Base-by-base conservation (phyloP, 2,113 vertebrate species). In the Limnothrissa miodon region DNA sequence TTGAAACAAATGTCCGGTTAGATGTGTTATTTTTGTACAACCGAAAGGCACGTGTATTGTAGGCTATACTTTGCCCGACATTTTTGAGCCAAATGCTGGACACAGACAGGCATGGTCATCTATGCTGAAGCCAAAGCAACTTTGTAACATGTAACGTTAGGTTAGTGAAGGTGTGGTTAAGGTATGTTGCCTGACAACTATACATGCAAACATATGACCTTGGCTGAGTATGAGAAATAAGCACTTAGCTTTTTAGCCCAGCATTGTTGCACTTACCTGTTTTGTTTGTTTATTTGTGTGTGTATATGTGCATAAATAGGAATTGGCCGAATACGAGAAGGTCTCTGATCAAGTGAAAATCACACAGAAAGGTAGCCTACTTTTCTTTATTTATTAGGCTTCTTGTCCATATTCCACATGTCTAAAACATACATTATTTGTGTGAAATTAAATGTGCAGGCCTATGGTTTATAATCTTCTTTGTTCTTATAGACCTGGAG, bases 291-390 rank as follows among this genome's bases (percentile, higher is more conserved):
- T 42, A 6, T 42, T 42, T 42, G 42, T 42, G 2, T 42, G 42
- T 42, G 42, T 42, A 6, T 84, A 4, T 81, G 36, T 81, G n/a
- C 84, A 59, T 29, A 78, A 33, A 1, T 86, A 94, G 94, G 93
- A 94, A 79, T 21, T 95, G 87, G 88, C 93, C 78, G 90, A 91
- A 78, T 84, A 90, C 85, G 91, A 94, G 83, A 93, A 94, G 83
- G 1, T 92, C 1, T 0, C 85, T 39, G 89, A 94, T 8, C 82
- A 91, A 0, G 84, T 94, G 78, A 94, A 88, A 86, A 9, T 95
- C 83, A 92, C 91, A 23, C 92, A 94, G 83, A 92, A 10, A 95
- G 94, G 93, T 94, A 92, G 7, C 21, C 33, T 48, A 33, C n/a
- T n/a, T n/a, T n/a, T n/a, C n/a, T 44, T 19, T 33, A 56, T 82